Evolutionary conservation across 2,888 invertebrate species (phyloP), one percentile per base, ranked within the genome.

Genomic region (Dasypolia templi): DNA sequence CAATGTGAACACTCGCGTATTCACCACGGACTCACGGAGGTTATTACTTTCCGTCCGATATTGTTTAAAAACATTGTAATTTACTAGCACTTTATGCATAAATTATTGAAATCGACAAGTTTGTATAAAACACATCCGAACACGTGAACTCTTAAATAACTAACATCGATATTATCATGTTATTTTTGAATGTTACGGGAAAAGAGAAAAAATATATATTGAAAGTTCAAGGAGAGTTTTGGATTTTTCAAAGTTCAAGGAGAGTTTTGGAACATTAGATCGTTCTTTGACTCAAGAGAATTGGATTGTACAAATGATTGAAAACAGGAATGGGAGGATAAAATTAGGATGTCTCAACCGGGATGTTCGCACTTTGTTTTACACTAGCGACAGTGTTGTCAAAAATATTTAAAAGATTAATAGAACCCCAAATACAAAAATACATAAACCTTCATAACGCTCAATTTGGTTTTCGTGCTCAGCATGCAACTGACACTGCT

Each of bases 1-100:
- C 65, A 82, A 69, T 58, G 55, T 42, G 14, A 62, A 42, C 46
- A 32, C n/a, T 46, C 39, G 32, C 32, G 69, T n/a, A 49, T 72
- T 53, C 32, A 55, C 17, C 22, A 26, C n/a, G 39, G 39, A 39
- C 7, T 39, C 39, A 39, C 39, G 6, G 39, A 58, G 5, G 68
- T 83, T 83, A 79, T 81, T 58, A 69, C 83, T 73, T 66, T 78
- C 49, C 32, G 68, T 63, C 53, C 26, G 29, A 69, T 63, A 63
- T 42, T 83, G 69, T 79, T 83, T 69, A 64, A 74, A 83, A 74
- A 74, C 69, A 64, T 61, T 59, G 64, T 70, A 79, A 83, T 79
- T 81, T 79, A 83, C 32, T 35, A 64, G 46, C 46, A 32, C n/a
- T 61, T 46, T 58, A 32, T 67, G 53, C 53, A 81, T 83, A 74